Evolutionary conservation across 1,140 invertebrate species (phyloP).

Genomic region (Protaetia brevitarsis): DNA sequence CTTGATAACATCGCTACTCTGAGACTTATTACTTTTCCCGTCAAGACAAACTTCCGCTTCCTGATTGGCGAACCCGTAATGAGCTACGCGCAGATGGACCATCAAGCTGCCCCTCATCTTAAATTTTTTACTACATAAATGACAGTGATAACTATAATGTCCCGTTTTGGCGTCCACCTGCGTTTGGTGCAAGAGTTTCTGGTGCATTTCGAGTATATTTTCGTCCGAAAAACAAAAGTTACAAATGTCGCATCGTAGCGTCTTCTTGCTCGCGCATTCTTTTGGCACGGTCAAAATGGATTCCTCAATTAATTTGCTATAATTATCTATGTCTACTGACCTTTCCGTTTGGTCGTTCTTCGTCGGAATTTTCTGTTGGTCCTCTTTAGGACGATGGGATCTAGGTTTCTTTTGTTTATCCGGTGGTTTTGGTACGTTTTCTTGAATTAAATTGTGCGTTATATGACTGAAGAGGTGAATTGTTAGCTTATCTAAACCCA

Average conservation of each 20-base stretch:
- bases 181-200: constrained; percentile 68
- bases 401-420: background rate
- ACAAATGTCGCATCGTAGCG: constrained; percentile 62
- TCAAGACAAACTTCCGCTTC: background rate
- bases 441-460: constrained; percentile 24
- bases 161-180: constrained; percentile 53
- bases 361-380: background rate
- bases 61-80: constrained; percentile 52
- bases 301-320: constrained; percentile 20
- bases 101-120: constrained; percentile 78
- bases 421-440: constrained; percentile 19
- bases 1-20: background rate
- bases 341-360: background rate
- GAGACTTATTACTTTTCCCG: background rate
- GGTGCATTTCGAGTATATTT: constrained; percentile 69
- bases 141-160: constrained; percentile 64
- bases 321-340: background rate
- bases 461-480: constrained; percentile 77
- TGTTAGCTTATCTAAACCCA: constrained; percentile 79
- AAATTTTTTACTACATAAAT: constrained; percentile 74
- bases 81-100: constrained; percentile 76
- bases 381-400: background rate
- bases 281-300: constrained; percentile 29
- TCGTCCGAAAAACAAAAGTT: constrained; percentile 66
- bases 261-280: constrained; percentile 48